A percentile compares a stretch with the other conserved stretches of the same genome.
Evolutionary conservation across 2,113 vertebrate species (phyloP).

Genomic region (Trichechus manatus): DNA sequence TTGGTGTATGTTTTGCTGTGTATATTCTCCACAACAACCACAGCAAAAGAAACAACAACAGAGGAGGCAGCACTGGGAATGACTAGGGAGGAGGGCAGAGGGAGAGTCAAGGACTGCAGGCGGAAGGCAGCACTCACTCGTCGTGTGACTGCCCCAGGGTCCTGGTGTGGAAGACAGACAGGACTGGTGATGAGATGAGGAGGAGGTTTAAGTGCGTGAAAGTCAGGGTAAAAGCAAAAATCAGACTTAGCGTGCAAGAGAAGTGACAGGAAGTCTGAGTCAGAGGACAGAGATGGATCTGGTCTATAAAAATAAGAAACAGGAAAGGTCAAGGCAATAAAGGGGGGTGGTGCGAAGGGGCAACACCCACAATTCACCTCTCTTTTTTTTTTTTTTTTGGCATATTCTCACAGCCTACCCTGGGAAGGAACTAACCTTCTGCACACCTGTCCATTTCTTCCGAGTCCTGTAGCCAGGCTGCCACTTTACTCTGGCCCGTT

Average conservation of each 20-base stretch:
- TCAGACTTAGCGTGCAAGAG: background rate
- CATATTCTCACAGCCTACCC: background rate
- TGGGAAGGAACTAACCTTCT: slow-evolving; percentile 90
- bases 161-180: background rate
- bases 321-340: background rate
- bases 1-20: background rate
- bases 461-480: slow-evolving; percentile 97
- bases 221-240: background rate
- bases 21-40: background rate
- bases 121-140: accelerated
- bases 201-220: background rate
- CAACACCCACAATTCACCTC: background rate
- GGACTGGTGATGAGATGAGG: background rate
- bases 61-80: background rate
- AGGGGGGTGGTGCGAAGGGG: background rate
- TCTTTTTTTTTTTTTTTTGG: background rate
- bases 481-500: slow-evolving; percentile 97
- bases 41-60: background rate
- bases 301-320: background rate
- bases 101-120: accelerated
- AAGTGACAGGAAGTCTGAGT: background rate
- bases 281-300: background rate
- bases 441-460: slow-evolving; percentile 99
- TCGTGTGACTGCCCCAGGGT: background rate
- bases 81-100: background rate